Evolutionary conservation across 1,140 invertebrate species (phyloP).

Genomic region (Acyrthosiphon pisum): DNA sequence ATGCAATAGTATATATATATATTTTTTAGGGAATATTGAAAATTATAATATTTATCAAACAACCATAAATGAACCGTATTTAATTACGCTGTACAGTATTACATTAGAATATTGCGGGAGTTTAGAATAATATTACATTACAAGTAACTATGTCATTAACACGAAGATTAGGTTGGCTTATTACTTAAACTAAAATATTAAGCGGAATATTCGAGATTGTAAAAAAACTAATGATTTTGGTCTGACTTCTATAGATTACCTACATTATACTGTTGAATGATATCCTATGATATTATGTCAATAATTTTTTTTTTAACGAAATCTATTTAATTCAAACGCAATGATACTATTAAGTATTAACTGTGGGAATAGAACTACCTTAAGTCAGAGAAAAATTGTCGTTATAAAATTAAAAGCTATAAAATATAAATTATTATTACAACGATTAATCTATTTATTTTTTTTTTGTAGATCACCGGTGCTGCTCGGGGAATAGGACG

Average conservation of each 20-base stretch:
- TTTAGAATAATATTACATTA: neutral
- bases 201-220: neutral
- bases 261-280: neutral
- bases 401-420: too few relatives aligned
- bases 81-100: too few relatives aligned
- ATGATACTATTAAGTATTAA: neutral
- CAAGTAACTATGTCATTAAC: neutral
- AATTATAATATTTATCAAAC: too few relatives aligned
- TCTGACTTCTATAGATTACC: neutral
- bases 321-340: neutral
- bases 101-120: neutral
- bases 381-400: neutral
- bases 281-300: neutral
- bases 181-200: neutral
- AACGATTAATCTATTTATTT: too few relatives aligned
- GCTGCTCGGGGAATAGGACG: conserved; percentile 74
- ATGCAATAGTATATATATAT: neutral
- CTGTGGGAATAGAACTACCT: neutral
- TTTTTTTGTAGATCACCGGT: conserved; percentile 70
- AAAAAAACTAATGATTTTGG: rapidly evolving
- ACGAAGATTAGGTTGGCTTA: neutral
- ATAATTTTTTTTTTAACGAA: neutral
- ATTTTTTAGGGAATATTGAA: neutral
- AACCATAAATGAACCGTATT: too few relatives aligned
- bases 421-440: too few relatives aligned